Base-by-base conservation (phyloP, 2,113 vertebrate genomes). In the Macquaria ambigua region DNA sequence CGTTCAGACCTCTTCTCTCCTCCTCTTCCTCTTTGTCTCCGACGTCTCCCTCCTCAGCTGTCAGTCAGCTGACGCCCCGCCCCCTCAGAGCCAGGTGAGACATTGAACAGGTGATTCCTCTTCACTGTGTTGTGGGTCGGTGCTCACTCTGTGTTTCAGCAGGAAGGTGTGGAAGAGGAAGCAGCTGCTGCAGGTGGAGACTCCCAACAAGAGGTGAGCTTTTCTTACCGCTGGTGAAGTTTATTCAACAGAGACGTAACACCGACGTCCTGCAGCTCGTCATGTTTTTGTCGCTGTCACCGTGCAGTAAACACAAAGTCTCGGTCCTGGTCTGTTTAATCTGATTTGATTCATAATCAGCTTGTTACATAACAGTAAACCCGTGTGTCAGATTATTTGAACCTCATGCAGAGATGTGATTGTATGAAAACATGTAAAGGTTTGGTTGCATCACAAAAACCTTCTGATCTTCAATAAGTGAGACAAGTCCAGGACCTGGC, bases 81-180 rank as follows among this genome's bases (percentile, higher is more conserved):
- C 71, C 37, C n/a, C n/a, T 0, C 46, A 11, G 53, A 46, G 15
- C 52, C 55, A 37, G 87, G 92, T 93, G 83, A 92, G 28, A 31
- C 28, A 31, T 2, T 31, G 28, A 31, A 15, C 6, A 1, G 1
- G 3, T 15, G 6, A 16, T 31, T 23, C 16, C 3, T 1, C 28
- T 20, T 37, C 61, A 20, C 58, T 5, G 39, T 1, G 46, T 8
- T 28, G 1, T 43, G n/a, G 28, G 25, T 4, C 39, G 0, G 53
- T 31, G 3, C 28, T 11, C 34, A 12, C 16, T 67, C 21, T 85
- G 89, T 90, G 89, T 90, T 18, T 64, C 52, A 12, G 21, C 84
- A 83, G 88, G 75, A 93, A 20, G 56, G 48, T 48, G 12, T 55
- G 43, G 3, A 95, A 94, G 81, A 92, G 93, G 88, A 94, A 83